phyloP scores from a whole-genome alignment of 2,113 vertebrate genomes.

The Neofelis nebulosa region DNA sequence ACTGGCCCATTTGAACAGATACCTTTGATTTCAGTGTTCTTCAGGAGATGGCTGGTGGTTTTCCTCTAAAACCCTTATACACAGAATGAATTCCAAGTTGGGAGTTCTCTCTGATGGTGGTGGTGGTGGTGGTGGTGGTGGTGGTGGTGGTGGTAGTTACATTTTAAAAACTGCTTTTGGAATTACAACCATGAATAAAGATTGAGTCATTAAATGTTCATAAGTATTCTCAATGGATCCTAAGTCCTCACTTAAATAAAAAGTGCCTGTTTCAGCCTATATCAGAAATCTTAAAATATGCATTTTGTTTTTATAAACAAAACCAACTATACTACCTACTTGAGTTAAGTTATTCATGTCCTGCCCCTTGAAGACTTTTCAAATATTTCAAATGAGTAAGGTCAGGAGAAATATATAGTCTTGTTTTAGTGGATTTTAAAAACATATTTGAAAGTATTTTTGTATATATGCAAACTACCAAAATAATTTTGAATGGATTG shows the following conservation, averaged over 20 bases:
- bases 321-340: not conserved
- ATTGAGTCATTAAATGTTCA: not conserved
- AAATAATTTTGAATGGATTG: constrained; percentile 46
- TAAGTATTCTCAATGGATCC: constrained; percentile 45
- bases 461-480: constrained; percentile 47
- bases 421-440: constrained; percentile 56
- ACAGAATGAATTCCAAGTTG: constrained; percentile 42
- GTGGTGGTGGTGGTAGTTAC: not conserved
- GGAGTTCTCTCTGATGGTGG: not conserved
- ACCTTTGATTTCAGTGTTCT: not conserved
- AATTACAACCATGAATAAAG: constrained; percentile 29
- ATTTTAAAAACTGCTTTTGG: constrained; percentile 60
- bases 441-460: constrained; percentile 60
- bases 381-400: constrained; percentile 46
- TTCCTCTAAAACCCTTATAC: constrained; percentile 29
- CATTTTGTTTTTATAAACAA: constrained; percentile 64
- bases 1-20: not conserved
- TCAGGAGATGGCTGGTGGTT: not conserved
- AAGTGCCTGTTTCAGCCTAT: not conserved
- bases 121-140: not conserved
- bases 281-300: constrained; percentile 48
- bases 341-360: constrained; percentile 41
- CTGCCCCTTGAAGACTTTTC: constrained; percentile 62
- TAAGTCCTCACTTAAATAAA: constrained; percentile 34
- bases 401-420: constrained; percentile 37